Evolutionary conservation across 1,140 invertebrate species (phyloP).

Genomic region (Monomorium pharaonis): DNA sequence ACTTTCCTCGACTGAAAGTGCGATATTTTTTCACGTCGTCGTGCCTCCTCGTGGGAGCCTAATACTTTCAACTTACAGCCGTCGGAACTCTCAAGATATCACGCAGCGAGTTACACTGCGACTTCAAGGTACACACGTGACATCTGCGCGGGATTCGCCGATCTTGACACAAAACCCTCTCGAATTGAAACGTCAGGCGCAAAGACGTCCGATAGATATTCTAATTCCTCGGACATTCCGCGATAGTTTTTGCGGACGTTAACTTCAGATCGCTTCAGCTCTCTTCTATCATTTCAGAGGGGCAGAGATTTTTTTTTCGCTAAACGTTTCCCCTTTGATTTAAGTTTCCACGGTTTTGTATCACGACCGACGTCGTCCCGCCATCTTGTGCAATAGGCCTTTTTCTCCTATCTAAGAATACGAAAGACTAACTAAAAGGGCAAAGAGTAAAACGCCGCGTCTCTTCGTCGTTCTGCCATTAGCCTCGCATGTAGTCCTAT

Average conservation of each 20-base stretch:
- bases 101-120: constrained; percentile 21
- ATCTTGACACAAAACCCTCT: not conserved
- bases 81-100: constrained; percentile 28
- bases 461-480: not conserved
- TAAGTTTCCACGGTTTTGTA: constrained; percentile 25
- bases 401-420: constrained; percentile 80
- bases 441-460: constrained; percentile 56
- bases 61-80: constrained; percentile 48
- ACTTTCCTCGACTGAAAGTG: constrained; percentile 4
- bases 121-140: constrained; percentile 46
- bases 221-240: not conserved
- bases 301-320: not conserved
- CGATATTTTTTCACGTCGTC: constrained; percentile 21
- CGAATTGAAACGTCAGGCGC: not conserved
- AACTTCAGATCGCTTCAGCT: not conserved
- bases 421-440: constrained; percentile 79
- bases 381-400: constrained; percentile 73
- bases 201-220: not conserved
- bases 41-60: not conserved
- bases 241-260: not conserved
- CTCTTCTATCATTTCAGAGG: not conserved
- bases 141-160: not conserved
- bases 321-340: not conserved
- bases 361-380: not conserved
- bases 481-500: not conserved